These are phyloP conservation scores for Sternotherus odoratus DNA, from an alignment of 2,797 vertebrate genomes.

Conservation along the genomic window DNA sequence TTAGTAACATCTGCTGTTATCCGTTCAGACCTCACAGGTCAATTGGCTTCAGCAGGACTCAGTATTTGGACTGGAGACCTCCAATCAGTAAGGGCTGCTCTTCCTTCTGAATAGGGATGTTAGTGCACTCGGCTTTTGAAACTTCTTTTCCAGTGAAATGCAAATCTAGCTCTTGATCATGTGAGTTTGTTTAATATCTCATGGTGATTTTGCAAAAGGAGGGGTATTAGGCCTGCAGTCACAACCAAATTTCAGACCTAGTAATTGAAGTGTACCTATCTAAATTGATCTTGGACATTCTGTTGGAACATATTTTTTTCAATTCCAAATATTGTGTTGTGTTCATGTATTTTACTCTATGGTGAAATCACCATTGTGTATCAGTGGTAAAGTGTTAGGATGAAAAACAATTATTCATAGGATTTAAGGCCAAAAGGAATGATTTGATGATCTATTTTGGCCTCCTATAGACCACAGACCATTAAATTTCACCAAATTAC, in stretches of 20 bases:
- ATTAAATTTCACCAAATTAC: neutral
- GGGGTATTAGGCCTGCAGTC: neutral
- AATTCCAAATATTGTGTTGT: neutral
- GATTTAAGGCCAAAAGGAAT: neutral
- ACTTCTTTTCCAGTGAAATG: neutral
- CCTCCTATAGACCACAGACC: neutral
- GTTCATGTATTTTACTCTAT: neutral
- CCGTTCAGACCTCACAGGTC: neutral
- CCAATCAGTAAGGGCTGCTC: neutral
- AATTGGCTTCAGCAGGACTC: conserved; percentile 9
- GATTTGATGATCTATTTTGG: neutral
- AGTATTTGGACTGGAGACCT: neutral
- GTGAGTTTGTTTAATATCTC: neutral
- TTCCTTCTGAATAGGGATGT: neutral
- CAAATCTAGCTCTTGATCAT: neutral
- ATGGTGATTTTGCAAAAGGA: neutral
- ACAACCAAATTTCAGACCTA: neutral
- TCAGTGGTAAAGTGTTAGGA: neutral
- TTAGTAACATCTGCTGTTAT: neutral
- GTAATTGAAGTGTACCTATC: neutral
- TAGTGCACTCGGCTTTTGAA: neutral
- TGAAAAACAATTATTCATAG: neutral
- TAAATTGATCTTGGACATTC: neutral
- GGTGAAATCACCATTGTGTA: neutral
- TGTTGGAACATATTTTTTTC: neutral